Percentiles rank a stretch among this genome's conserved stretches.
Conservation (phyloP, 2,888 invertebrate genomes). For the Panzeria rudis region DNA sequence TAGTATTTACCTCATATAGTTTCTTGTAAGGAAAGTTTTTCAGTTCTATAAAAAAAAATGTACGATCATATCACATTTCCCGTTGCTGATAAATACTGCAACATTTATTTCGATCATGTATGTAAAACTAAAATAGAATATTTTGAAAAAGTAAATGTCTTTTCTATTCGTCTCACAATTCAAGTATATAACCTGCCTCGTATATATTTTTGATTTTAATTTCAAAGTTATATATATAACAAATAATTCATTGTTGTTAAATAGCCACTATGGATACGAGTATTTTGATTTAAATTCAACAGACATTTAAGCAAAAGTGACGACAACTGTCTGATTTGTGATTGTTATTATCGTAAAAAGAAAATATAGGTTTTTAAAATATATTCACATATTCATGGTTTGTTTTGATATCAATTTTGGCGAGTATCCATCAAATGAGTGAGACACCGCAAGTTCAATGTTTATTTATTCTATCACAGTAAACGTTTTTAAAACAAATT, state of each 20-base stretch:
- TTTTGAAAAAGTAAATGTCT: background rate
- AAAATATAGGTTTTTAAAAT: background rate
- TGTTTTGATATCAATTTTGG: slow-evolving; percentile 32
- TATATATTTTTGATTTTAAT: slow-evolving; percentile 14
- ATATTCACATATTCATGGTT: background rate
- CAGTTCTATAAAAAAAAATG: too few relatives aligned
- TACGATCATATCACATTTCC: too few relatives aligned
- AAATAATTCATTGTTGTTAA: slow-evolving; percentile 20
- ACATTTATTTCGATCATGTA: too few relatives aligned
- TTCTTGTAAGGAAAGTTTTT: too few relatives aligned
- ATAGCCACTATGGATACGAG: slow-evolving; percentile 15
- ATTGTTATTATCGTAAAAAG: slow-evolving; percentile 6
- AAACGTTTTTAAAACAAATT: background rate
- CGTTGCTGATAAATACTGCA: too few relatives aligned
- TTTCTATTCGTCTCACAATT: background rate
- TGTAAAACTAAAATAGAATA: too few relatives aligned
- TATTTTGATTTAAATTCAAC: slow-evolving; percentile 35
- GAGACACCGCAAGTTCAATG: slow-evolving; percentile 55
- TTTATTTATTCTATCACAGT: background rate
- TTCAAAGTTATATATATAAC: slow-evolving; percentile 10
- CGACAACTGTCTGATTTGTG: slow-evolving; percentile 52
- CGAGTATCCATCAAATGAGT: slow-evolving; percentile 35
- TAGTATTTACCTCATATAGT: too few relatives aligned
- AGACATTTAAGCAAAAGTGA: slow-evolving; percentile 42
- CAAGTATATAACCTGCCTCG: background rate